A percentile compares a stretch with the other conserved stretches of the same genome.
These are phyloP conservation scores for Balaenoptera acutorostrata DNA, from an alignment of 2,113 vertebrate genomes.

Conservation along the genomic window DNA sequence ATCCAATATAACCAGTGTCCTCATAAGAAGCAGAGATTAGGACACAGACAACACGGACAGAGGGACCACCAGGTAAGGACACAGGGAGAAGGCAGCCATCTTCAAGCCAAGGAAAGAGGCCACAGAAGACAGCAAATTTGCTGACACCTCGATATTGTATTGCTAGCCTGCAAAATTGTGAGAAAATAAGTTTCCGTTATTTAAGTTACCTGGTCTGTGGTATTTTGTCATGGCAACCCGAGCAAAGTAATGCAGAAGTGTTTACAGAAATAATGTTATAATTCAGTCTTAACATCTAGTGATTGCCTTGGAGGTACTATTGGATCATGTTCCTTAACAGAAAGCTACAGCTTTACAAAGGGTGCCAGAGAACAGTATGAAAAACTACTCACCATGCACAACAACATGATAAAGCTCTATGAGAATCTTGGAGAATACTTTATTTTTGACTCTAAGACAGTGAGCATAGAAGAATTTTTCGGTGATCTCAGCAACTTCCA, in stretches of 20 bases:
- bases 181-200: constrained; percentile 5
- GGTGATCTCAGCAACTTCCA: constrained; percentile 93
- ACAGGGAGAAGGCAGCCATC: background rate
- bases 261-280: constrained; percentile 14
- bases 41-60: background rate
- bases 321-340: constrained; percentile 85
- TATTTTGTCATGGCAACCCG: background rate
- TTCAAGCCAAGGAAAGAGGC: background rate
- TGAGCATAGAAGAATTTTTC: constrained; percentile 95
- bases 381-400: constrained; percentile 94
- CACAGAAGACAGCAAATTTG: background rate
- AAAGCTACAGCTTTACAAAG: constrained; percentile 91
- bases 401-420: constrained; percentile 96
- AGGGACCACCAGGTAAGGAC: background rate
- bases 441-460: constrained; percentile 89
- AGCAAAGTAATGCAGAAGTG: background rate
- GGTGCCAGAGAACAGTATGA: constrained; percentile 93
- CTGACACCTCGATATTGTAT: background rate
- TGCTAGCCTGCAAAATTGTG: background rate
- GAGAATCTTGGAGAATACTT: constrained; percentile 93
- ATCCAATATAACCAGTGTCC: background rate
- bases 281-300: constrained; percentile 27
- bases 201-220: background rate
- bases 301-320: background rate
- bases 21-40: background rate